Percentiles rank a stretch among this genome's conserved stretches.
These are phyloP conservation scores for Lates japonicus DNA, from an alignment of 2,797 vertebrate species.

Conservation along the genomic window DNA sequence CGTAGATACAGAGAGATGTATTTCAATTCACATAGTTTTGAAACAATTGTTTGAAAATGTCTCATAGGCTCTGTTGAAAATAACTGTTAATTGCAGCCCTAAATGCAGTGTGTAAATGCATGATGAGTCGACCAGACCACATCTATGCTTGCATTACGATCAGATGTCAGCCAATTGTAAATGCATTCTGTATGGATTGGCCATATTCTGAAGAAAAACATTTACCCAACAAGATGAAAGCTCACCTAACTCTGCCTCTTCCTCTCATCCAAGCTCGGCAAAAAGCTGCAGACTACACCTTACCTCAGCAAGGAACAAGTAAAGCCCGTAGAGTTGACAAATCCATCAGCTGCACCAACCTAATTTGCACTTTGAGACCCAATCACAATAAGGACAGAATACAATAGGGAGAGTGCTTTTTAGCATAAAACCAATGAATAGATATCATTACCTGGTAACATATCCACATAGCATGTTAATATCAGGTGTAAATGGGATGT, in stretches of 20 bases:
- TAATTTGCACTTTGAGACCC: neutral
- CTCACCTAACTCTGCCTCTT: neutral
- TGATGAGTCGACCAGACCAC: neutral
- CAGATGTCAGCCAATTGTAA: neutral
- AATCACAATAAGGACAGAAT: neutral
- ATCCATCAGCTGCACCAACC: neutral
- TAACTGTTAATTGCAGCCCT: too few species aligned
- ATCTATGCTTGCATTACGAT: neutral
- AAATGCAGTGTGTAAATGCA: neutral
- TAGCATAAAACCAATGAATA: neutral
- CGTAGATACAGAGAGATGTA: neutral
- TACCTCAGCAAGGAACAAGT: neutral
- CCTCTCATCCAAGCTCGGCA: slow-evolving; percentile 3
- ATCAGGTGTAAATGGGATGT: too few species aligned
- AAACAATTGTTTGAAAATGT: neutral
- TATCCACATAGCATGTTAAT: neutral
- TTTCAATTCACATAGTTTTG: neutral
- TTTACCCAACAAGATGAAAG: neutral
- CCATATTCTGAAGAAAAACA: neutral
- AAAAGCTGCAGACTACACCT: neutral
- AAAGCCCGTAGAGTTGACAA: neutral
- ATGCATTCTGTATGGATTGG: neutral
- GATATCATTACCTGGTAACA: neutral
- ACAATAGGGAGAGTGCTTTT: neutral
- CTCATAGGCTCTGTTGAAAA: too few species aligned